Evolutionary conservation across 2,797 vertebrate species (phyloP), one percentile per base, ranked within the genome.

Genomic region (Sebastolobus altivelis): DNA sequence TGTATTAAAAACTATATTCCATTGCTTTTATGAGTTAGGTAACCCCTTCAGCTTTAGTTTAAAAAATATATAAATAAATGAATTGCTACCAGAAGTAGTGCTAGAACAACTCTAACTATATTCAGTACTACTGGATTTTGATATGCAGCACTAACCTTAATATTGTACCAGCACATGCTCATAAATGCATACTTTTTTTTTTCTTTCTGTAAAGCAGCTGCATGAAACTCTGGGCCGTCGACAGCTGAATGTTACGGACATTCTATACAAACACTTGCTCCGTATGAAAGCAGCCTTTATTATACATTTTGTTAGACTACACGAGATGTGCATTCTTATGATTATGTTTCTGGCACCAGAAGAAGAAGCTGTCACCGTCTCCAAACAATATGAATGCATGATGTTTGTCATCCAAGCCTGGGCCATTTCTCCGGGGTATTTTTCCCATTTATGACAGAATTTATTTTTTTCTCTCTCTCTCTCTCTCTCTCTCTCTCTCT

Each of bases 401-500:
- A 79, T 81, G 83, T 93, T 92, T 94, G 90, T 94, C 93, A 93
- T 89, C 80, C 25, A 72, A 83, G 80, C 71, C 79, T 10, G 16
- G 72, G 86, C 69, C 82, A 73, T 89, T 89, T 77, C 95, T 94
- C 90, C 1, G 40, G 91, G 92, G 91, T 91, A 84, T 94, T 94
- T 92, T 92, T 90, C 86, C 89, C 91, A 94, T 94, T 94, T 92
- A 92, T 95, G 93, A 95, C 92, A 89, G 84, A 73, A 83, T 84
- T 83, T 89, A 72, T 79, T 72, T 79, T 68, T 43, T 13, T 18
- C 78, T 82, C 58, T 35, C 8, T 67, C 72, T 38, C 46, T 76
- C 67, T 37, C 60, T 63, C 72, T 75, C 66, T 37, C 60, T 63
- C 72, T 58, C 72, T 72, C 75, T 65, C 33, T 73, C 62, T 71